Conservation (phyloP, 2,797 vertebrate genomes). For the Epinephelus coioides region DNA sequence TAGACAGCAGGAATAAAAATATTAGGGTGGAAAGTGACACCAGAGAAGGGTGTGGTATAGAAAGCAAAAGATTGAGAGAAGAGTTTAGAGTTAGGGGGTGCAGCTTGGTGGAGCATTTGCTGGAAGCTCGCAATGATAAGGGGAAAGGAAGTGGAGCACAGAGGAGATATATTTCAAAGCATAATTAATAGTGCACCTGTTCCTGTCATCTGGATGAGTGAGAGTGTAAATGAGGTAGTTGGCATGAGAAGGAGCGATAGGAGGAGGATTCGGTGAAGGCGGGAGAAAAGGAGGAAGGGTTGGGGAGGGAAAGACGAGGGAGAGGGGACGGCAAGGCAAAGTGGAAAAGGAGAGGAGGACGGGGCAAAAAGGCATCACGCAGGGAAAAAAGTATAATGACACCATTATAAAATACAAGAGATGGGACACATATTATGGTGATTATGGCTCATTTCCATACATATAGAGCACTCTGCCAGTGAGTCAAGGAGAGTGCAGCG, state of each 20-base stretch:
- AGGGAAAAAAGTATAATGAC: constrained; percentile 66
- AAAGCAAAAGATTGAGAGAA: constrained; percentile 8
- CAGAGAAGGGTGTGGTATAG: not conserved
- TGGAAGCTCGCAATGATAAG: constrained; percentile 17
- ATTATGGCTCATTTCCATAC: constrained; percentile 86
- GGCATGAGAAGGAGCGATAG: constrained; percentile 20
- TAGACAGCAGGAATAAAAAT: not conserved
- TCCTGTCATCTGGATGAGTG: constrained; percentile 76
- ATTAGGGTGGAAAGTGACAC: not conserved
- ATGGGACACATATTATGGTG: constrained; percentile 82
- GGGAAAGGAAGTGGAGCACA: constrained; percentile 43
- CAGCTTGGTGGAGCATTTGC: constrained; percentile 1
- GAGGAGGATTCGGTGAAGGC: constrained; percentile 8
- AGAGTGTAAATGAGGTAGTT: constrained; percentile 65
- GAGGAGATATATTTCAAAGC: constrained; percentile 69
- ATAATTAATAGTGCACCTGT: constrained; percentile 81
- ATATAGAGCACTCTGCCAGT: constrained; percentile 78
- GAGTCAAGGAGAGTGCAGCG: constrained; percentile 79
- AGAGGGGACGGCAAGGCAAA: constrained; percentile 14
- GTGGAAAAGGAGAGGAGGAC: constrained; percentile 30
- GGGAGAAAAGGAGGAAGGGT: constrained; percentile 10
- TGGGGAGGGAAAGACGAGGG: not conserved
- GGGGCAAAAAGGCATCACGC: constrained; percentile 33
- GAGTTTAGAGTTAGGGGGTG: constrained; percentile 32
- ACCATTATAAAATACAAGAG: constrained; percentile 79